These are phyloP conservation scores for Tinamus guttatus DNA, from an alignment of 2,113 vertebrate genomes.

Conservation along the genomic window DNA sequence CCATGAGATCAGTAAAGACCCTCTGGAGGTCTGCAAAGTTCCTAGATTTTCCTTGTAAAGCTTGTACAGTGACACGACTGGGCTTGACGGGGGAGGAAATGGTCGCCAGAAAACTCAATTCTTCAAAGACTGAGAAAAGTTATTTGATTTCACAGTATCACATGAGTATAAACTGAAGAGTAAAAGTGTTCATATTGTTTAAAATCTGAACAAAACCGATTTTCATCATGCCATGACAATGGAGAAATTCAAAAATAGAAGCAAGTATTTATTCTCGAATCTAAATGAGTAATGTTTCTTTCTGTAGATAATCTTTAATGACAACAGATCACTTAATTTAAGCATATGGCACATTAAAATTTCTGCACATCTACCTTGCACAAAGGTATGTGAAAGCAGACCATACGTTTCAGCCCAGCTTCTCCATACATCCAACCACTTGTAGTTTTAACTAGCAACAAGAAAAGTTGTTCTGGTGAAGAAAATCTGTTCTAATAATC, in stretches of 20 bases:
- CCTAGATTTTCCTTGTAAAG: conserved; percentile 4
- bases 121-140: not conserved
- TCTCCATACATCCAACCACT: not conserved
- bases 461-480: not conserved
- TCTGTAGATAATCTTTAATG: not conserved
- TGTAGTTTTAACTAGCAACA: not conserved
- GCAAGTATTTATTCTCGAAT: not conserved
- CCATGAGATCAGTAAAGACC: not conserved
- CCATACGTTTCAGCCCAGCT: not conserved
- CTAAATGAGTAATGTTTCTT: not conserved
- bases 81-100: not conserved
- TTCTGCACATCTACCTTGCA: not conserved
- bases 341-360: not conserved
- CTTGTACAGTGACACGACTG: not conserved
- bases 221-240: not conserved
- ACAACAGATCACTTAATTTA: not conserved
- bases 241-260: not conserved
- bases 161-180: not conserved
- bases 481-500: not conserved
- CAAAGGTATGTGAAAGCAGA: not conserved
- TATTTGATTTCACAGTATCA: not conserved
- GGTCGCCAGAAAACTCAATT: not conserved
- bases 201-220: not conserved
- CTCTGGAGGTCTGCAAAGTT: not conserved
- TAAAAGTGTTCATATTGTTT: not conserved